Conservation (phyloP, 2,888 invertebrate species). For the Brenthis hecate region DNA sequence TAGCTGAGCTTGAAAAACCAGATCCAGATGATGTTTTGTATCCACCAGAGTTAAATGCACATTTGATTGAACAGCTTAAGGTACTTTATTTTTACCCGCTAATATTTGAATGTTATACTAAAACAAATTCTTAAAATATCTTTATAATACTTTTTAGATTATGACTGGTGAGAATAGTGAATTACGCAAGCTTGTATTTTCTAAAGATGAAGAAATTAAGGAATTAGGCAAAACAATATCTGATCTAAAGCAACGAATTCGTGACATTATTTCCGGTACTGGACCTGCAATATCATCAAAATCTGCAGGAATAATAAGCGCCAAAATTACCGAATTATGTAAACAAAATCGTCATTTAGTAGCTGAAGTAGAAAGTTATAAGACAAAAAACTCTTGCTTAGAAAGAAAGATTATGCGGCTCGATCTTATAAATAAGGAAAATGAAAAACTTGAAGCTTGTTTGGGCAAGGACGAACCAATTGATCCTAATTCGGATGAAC, state of each 20-base stretch:
- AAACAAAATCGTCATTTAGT: slow-evolving; percentile 85
- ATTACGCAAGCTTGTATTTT: slow-evolving; percentile 74
- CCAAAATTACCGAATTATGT: slow-evolving; percentile 86
- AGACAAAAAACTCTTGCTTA: slow-evolving; percentile 81
- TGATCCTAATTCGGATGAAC: slow-evolving; percentile 67
- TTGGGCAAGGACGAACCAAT: slow-evolving; percentile 74
- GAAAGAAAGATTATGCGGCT: slow-evolving; percentile 77
- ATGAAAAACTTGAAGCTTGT: slow-evolving; percentile 62
- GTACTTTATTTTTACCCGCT: slow-evolving; percentile 51
- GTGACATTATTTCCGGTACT: slow-evolving; percentile 74
- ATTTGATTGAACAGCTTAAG: slow-evolving; percentile 82
- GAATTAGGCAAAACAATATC: slow-evolving; percentile 67
- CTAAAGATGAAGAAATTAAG: slow-evolving; percentile 73
- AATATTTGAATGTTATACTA: background rate
- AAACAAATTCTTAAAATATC: background rate
- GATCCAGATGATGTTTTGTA: slow-evolving; percentile 77
- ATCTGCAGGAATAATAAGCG: slow-evolving; percentile 80
- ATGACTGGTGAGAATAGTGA: slow-evolving; percentile 81
- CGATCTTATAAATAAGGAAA: slow-evolving; percentile 64
- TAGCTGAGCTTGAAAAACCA: slow-evolving; percentile 62
- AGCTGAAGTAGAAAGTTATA: slow-evolving; percentile 83
- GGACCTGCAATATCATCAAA: slow-evolving; percentile 75
- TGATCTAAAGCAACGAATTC: slow-evolving; percentile 72
- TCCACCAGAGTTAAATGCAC: slow-evolving; percentile 84
- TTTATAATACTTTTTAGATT: slow-evolving; percentile 56